Conservation (phyloP, 2,113 vertebrate genomes). For the Trematocara macrostoma region DNA sequence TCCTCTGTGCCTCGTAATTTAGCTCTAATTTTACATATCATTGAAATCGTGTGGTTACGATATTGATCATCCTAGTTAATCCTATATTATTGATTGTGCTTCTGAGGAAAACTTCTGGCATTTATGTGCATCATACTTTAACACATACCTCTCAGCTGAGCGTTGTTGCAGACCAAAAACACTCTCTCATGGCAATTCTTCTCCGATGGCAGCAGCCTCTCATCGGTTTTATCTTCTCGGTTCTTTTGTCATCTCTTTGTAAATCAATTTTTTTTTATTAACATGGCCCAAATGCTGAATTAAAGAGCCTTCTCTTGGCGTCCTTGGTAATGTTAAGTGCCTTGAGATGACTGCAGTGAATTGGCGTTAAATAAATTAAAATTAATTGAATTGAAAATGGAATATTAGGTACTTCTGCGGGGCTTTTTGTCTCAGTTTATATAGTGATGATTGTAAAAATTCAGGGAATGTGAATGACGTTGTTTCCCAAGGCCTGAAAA, state of each 20-base stretch:
- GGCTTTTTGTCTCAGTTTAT: background rate
- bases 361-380: background rate
- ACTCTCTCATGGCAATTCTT: background rate
- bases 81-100: background rate
- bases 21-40: background rate
- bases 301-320: background rate
- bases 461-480: background rate
- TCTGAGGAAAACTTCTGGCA: background rate
- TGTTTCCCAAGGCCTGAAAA: background rate
- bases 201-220: background rate
- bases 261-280: background rate
- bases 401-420: background rate
- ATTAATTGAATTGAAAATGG: background rate
- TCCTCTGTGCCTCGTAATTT: background rate
- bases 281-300: background rate
- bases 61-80: background rate
- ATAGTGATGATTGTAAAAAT: background rate
- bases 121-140: background rate
- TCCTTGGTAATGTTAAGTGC: background rate
- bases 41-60: background rate
- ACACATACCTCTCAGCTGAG: background rate
- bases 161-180: background rate
- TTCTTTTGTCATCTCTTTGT: background rate
- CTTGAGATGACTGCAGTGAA: background rate
- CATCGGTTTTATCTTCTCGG: background rate